These are phyloP conservation scores for Orthosia gothica DNA, from an alignment of 2,888 invertebrate species.

Conservation along the genomic window DNA sequence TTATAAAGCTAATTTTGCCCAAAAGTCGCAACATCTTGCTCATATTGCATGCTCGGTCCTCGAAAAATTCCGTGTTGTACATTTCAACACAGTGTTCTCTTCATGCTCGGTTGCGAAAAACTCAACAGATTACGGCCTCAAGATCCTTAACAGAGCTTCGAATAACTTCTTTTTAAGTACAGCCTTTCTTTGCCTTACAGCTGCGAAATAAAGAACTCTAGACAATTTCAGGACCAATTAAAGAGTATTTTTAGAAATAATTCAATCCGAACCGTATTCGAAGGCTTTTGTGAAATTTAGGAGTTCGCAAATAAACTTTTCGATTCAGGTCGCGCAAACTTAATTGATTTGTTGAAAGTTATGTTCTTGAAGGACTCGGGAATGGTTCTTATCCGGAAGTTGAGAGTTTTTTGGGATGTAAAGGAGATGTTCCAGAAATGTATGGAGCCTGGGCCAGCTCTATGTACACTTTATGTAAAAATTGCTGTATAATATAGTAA, in stretches of 20 bases:
- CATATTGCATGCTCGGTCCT: background rate
- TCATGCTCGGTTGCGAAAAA: constrained; percentile 27
- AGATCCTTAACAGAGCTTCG: constrained; percentile 40
- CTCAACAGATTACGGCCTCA: constrained; percentile 53
- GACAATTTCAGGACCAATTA: constrained; percentile 49
- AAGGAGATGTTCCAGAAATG: no score
- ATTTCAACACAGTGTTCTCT: constrained; percentile 40
- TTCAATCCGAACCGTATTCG: constrained; percentile 35
- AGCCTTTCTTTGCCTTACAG: constrained; percentile 13
- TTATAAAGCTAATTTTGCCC: no score
- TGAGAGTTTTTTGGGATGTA: no score
- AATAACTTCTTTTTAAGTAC: constrained; percentile 19
- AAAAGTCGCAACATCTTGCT: no score
- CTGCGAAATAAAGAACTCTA: constrained; percentile 36
- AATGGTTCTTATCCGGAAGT: no score
- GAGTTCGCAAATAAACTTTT: background rate
- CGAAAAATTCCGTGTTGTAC: constrained; percentile 9
- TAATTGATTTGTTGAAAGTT: background rate
- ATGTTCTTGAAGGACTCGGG: background rate
- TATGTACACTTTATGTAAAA: no score
- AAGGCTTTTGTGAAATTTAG: constrained; percentile 31
- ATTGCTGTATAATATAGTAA: no score
- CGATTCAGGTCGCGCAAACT: no score
- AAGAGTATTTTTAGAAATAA: constrained; percentile 53
- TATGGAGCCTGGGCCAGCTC: no score